Percentiles rank a stretch among this genome's conserved stretches.
phyloP scores from a whole-genome alignment of 1,140 invertebrate species.

The Trichonephila clavata region DNA sequence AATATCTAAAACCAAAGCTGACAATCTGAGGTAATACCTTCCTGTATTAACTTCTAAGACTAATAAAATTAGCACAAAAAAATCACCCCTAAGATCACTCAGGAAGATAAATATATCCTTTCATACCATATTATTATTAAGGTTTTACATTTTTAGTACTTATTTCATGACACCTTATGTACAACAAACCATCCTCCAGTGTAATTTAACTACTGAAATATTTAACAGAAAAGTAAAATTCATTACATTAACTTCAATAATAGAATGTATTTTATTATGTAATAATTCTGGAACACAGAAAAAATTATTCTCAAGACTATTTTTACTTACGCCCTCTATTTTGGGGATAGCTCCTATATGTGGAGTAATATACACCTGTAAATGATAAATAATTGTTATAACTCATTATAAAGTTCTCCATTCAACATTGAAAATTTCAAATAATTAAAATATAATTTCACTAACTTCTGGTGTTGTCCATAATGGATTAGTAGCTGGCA shows the following conservation, averaged over 20 bases:
- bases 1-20: no score
- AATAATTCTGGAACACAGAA: neutral
- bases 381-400: neutral
- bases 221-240: neutral
- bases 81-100: no score
- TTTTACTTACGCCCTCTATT: slow-evolving; percentile 79
- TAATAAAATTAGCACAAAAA: no score
- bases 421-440: no score
- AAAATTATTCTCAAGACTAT: neutral
- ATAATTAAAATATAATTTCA: slow-evolving; percentile 9
- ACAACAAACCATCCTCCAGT: no score
- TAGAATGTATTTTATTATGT: neutral
- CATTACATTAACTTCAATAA: no score
- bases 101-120: no score
- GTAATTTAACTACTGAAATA: neutral
- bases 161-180: neutral
- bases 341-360: slow-evolving; percentile 82
- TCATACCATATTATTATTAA: no score
- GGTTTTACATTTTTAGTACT: neutral
- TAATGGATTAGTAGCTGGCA: slow-evolving; percentile 82
- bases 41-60: no score
- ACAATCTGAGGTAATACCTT: no score
- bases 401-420: no score
- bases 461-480: slow-evolving; percentile 83
- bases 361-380: slow-evolving; percentile 83